Conservation (phyloP, 1,140 invertebrate genomes). For the Ericerus pela region DNA sequence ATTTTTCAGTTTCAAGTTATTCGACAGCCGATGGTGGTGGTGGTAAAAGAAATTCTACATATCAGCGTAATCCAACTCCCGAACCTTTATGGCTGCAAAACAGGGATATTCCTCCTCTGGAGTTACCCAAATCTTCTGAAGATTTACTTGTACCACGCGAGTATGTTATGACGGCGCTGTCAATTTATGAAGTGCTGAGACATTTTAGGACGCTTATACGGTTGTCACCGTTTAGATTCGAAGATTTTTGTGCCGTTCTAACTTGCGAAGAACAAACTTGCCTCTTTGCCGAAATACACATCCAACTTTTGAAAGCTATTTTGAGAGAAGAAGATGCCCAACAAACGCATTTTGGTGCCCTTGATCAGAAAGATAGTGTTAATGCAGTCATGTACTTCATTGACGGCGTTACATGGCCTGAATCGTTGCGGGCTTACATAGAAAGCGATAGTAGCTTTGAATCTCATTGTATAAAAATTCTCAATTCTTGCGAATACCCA, state of each 20-base stretch:
- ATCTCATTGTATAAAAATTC: constrained; percentile 47
- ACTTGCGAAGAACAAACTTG: constrained; percentile 79
- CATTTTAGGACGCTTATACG: constrained; percentile 79
- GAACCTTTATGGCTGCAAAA: constrained; percentile 71
- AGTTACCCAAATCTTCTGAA: constrained; percentile 73
- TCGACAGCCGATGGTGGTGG: constrained; percentile 50
- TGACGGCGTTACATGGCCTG: constrained; percentile 89
- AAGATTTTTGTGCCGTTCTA: constrained; percentile 89
- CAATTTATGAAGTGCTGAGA: constrained; percentile 85
- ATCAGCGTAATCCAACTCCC: constrained; percentile 52
- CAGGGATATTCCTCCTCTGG: constrained; percentile 55
- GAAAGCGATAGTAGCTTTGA: constrained; percentile 74
- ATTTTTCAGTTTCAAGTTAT: constrained; percentile 64
- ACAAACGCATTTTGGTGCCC: constrained; percentile 85
- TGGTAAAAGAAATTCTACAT: constrained; percentile 35
- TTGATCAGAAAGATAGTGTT: constrained; percentile 92
- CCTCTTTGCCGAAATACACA: constrained; percentile 80
- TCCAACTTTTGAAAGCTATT: constrained; percentile 77
- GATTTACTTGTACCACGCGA: constrained; percentile 70
- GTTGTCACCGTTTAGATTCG: constrained; percentile 84
- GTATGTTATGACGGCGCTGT: constrained; percentile 59
- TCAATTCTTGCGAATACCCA: constrained; percentile 68
- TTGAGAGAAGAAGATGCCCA: constrained; percentile 87
- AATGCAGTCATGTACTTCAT: constrained; percentile 83
- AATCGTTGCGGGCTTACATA: constrained; percentile 73